Evolutionary conservation across 1,140 invertebrate genomes (phyloP), one percentile per base, ranked within the genome.

Genomic region (Choristoneura fumiferana): DNA sequence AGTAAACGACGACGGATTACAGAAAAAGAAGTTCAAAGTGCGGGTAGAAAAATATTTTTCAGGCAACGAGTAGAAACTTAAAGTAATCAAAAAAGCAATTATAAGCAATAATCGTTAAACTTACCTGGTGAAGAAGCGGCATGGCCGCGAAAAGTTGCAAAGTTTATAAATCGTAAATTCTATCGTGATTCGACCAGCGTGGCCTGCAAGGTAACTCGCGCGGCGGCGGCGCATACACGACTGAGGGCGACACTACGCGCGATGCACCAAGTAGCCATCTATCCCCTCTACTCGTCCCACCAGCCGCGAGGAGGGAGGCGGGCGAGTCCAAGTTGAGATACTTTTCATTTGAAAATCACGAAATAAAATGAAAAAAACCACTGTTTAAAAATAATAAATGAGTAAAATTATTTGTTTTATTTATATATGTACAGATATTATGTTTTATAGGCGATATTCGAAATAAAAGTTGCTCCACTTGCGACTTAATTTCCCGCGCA

Each of bases 61-160:
- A n/a, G n/a, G n/a, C n/a, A n/a, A n/a, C n/a, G n/a, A n/a, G n/a
- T n/a, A n/a, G n/a, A n/a, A n/a, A n/a, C n/a, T n/a, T n/a, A n/a
- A n/a, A n/a, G n/a, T n/a, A n/a, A n/a, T n/a, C n/a, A n/a, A n/a
- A n/a, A n/a, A n/a, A n/a, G n/a, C n/a, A n/a, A n/a, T n/a, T n/a
- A n/a, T n/a, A n/a, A n/a, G n/a, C n/a, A n/a, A n/a, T n/a, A n/a
- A n/a, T n/a, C n/a, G n/a, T n/a, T n/a, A 29, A 18, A 15, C 68
- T 77, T 17, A 84, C 84, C 76, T 79, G 78, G 67, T 80, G 79
- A 59, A 87, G 58, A 49, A 84, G 77, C 76, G 84, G 79, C 84
- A 87, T 87, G 71, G 76, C 74, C 29, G 39, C 43, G 63, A 71
- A 72, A 58, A 70, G 69, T 69, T 58, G 17, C 9, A 67, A 74